phyloP scores from a whole-genome alignment of 2,888 invertebrate species.

The Colletes collaris region DNA sequence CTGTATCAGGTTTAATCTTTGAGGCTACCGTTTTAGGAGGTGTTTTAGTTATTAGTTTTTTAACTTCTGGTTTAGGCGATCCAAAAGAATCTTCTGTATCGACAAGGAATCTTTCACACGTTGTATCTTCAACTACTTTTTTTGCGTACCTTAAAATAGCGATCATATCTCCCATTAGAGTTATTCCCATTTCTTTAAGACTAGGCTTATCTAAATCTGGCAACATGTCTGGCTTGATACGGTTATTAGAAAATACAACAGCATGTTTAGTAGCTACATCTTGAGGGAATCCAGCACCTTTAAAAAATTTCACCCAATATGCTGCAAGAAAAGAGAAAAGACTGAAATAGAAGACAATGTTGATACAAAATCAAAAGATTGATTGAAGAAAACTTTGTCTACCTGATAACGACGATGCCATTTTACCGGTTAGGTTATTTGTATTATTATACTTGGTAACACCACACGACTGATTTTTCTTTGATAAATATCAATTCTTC shows the following conservation, averaged over 20 bases:
- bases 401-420: conserved; percentile 76
- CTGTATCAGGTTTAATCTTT: conserved; percentile 67
- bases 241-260: conserved; percentile 92
- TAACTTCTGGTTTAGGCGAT: conserved; percentile 60
- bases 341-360: neutral
- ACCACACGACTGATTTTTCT: neutral
- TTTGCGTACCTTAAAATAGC: conserved; percentile 87
- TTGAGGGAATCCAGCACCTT: conserved; percentile 91
- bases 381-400: conserved; percentile 16
- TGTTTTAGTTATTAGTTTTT: conserved; percentile 72
- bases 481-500: neutral
- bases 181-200: conserved; percentile 94
- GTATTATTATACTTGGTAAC: neutral
- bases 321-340: conserved; percentile 81
- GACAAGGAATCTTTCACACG: conserved; percentile 80
- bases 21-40: conserved; percentile 57
- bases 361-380: neutral
- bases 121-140: conserved; percentile 84
- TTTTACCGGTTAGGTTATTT: conserved; percentile 62
- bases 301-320: conserved; percentile 94
- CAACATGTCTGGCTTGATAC: conserved; percentile 94
- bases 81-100: conserved; percentile 74
- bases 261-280: conserved; percentile 93
- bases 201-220: conserved; percentile 94
- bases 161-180: conserved; percentile 87